phyloP scores from a whole-genome alignment of 1,140 invertebrate species.

The Leptestheria dahalacensis region DNA sequence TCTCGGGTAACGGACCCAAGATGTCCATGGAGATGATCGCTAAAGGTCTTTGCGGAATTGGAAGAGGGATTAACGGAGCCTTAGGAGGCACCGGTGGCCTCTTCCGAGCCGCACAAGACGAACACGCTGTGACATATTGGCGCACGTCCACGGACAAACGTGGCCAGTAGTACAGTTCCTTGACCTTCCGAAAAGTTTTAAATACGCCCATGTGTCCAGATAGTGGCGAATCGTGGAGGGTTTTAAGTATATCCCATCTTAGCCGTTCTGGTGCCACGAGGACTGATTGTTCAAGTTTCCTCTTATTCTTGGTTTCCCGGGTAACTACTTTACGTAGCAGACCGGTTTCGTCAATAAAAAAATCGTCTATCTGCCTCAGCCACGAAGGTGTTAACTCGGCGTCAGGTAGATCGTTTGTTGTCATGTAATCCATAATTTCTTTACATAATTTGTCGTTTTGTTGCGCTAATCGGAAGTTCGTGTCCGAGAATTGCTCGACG shows the following conservation, averaged over 20 bases:
- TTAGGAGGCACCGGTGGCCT: neutral
- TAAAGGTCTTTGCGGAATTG: neutral
- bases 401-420: neutral
- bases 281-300: neutral
- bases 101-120: neutral
- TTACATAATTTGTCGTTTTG: neutral
- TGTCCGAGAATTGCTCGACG: neutral
- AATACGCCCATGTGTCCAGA: neutral
- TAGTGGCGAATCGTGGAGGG: neutral
- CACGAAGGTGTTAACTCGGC: neutral
- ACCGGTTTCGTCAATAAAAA: neutral
- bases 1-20: constrained; percentile 17
- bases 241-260: neutral
- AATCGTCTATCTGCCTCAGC: neutral
- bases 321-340: neutral
- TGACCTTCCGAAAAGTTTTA: neutral
- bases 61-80: neutral
- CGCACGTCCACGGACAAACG: neutral
- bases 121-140: neutral
- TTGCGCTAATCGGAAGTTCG: neutral
- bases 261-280: neutral
- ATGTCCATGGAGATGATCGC: constrained; percentile 18
- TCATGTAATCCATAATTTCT: neutral
- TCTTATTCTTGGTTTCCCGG: neutral
- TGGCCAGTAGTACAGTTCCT: neutral